These are phyloP conservation scores for Oriolus oriolus DNA, from an alignment of 2,113 vertebrate species.

Conservation along the genomic window DNA sequence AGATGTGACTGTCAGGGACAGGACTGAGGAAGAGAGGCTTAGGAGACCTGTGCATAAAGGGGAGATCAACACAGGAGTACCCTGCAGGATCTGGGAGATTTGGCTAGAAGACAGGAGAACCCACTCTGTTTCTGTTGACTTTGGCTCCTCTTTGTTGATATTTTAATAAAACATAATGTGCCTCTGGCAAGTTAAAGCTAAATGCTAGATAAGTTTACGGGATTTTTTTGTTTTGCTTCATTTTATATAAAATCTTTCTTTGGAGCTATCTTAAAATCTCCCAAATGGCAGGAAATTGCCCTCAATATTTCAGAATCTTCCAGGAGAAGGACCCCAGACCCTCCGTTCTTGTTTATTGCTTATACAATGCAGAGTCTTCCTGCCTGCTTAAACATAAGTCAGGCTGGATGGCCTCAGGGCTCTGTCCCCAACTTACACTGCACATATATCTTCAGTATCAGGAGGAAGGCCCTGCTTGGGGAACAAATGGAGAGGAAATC, in stretches of 20 bases:
- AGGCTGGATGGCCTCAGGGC: neutral
- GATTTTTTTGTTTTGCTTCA: conserved; percentile 47
- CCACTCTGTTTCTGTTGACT: conserved; percentile 40
- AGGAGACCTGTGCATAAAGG: neutral
- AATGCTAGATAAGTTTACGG: conserved; percentile 46
- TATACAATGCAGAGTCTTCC: neutral
- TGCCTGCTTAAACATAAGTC: conserved; percentile 17
- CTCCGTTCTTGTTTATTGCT: neutral
- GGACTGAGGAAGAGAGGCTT: neutral
- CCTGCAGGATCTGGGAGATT: neutral
- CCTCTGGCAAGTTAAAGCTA: conserved; percentile 46
- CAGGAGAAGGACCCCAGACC: conserved; percentile 24
- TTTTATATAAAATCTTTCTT: conserved; percentile 51
- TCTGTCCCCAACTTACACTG: neutral
- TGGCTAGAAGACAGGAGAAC: neutral
- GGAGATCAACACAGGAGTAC: neutral
- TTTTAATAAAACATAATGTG: conserved; percentile 60
- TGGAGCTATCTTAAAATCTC: conserved; percentile 37
- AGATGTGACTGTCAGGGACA: neutral
- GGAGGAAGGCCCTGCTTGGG: neutral
- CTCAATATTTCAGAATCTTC: conserved; percentile 38
- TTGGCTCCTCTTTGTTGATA: conserved; percentile 39
- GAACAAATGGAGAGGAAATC: neutral
- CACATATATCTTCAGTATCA: neutral
- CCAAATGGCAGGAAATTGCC: conserved; percentile 59